Conservation (phyloP, 2,113 vertebrate genomes). For the Malaclemys terrapin region DNA sequence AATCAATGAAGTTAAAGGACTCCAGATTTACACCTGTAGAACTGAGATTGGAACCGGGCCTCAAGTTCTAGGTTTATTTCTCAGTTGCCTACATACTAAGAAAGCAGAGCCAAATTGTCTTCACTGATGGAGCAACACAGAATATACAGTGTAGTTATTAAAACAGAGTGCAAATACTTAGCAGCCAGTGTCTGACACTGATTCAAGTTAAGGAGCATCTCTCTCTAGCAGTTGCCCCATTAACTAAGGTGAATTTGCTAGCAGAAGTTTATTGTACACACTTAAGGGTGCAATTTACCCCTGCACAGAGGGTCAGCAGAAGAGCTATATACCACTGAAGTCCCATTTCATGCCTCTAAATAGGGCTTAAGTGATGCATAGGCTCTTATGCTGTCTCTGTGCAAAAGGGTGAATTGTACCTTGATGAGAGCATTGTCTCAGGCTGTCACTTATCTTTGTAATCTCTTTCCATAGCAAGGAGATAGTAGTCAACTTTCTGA, state of each 20-base stretch:
- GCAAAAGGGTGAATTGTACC: neutral
- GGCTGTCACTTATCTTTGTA: neutral
- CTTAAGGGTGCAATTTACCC: conserved; percentile 36
- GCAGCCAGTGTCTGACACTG: neutral
- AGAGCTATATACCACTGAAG: neutral
- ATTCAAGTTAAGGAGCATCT: neutral
- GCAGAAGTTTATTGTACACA: neutral
- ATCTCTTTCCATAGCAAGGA: fast-evolving
- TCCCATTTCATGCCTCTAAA: neutral
- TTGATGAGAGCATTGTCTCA: fast-evolving
- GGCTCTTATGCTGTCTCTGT: neutral
- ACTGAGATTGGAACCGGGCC: neutral
- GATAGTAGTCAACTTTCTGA: neutral
- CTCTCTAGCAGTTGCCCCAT: neutral
- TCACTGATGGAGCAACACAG: neutral
- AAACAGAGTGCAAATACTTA: neutral
- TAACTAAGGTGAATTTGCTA: neutral
- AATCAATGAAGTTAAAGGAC: neutral
- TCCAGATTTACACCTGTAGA: neutral
- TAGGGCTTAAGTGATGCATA: neutral
- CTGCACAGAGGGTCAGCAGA: neutral
- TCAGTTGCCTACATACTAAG: neutral
- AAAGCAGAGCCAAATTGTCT: neutral
- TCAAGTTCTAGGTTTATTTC: neutral
- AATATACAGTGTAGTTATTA: neutral